Percentiles rank a stretch among this genome's conserved stretches.
Evolutionary conservation across 2,888 invertebrate species (phyloP).

Genomic region (Drosophila pseudotakahashii): DNA sequence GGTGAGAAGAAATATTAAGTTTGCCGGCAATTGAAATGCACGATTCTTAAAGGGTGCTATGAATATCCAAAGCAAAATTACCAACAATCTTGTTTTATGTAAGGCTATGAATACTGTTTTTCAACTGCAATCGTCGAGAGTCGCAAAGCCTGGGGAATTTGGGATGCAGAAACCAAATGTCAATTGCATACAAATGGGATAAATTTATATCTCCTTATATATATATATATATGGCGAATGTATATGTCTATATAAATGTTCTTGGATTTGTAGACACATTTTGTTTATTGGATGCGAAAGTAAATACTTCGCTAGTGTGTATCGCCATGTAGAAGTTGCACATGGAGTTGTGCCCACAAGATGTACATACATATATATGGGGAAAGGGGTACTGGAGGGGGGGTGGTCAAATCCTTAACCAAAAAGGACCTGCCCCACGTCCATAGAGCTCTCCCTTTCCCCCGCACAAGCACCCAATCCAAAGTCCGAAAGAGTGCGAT

Average conservation of each 20-base stretch:
- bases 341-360: constrained; percentile 15
- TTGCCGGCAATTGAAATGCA: not conserved
- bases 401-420: constrained; percentile 25
- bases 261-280: constrained; percentile 26
- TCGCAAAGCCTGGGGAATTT: not conserved
- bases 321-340: constrained; percentile 16
- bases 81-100: not conserved
- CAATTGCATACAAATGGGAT: constrained; percentile 41
- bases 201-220: not conserved
- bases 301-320: constrained; percentile 24
- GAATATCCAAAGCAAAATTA: not conserved
- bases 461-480: constrained; percentile 51
- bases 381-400: not conserved
- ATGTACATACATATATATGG: not conserved
- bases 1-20: too few species aligned
- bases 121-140: too few species aligned
- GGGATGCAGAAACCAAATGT: constrained; percentile 27
- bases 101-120: not conserved
- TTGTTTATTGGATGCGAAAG: constrained; percentile 38
- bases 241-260: constrained; percentile 1
- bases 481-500: constrained; percentile 54
- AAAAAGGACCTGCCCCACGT: constrained; percentile 36
- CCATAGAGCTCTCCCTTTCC: constrained; percentile 59
- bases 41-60: not conserved
- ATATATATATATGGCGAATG: not conserved